Conservation (phyloP, 2,113 vertebrate species). For the Isurus oxyrinchus region DNA sequence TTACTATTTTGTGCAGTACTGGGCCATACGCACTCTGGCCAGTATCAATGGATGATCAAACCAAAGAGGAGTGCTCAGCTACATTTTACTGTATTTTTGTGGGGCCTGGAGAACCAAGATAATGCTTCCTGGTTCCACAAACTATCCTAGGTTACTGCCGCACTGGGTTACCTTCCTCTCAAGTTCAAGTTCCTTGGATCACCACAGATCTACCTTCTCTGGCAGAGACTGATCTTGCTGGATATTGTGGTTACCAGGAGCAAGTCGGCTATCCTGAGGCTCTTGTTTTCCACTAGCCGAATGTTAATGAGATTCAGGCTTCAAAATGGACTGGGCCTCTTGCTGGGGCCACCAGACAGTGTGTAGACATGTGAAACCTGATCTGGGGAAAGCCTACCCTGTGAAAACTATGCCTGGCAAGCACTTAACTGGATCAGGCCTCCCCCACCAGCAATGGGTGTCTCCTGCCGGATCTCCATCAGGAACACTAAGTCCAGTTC, state of each 20-base stretch:
- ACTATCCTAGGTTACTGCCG: background rate
- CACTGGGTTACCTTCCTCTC: background rate
- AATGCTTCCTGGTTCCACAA: background rate
- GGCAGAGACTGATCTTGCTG: background rate
- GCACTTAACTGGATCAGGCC: background rate
- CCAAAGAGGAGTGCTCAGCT: background rate
- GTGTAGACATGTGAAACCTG: background rate
- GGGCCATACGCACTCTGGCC: background rate
- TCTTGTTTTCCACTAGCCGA: background rate
- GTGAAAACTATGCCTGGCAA: background rate
- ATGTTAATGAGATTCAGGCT: background rate
- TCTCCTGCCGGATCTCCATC: no score
- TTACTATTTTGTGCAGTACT: background rate
- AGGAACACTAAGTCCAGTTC: no score
- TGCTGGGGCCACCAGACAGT: background rate
- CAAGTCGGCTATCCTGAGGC: background rate
- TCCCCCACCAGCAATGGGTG: no score
- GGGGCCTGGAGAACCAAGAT: background rate
- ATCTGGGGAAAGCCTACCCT: background rate
- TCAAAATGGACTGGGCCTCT: background rate
- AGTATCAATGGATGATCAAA: background rate
- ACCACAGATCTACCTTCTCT: background rate
- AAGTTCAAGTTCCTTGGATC: background rate
- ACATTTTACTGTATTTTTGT: background rate
- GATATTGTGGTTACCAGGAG: background rate